These are phyloP conservation scores for Leucoptera coffeella DNA, from an alignment of 2,888 invertebrate genomes.

Conservation along the genomic window DNA sequence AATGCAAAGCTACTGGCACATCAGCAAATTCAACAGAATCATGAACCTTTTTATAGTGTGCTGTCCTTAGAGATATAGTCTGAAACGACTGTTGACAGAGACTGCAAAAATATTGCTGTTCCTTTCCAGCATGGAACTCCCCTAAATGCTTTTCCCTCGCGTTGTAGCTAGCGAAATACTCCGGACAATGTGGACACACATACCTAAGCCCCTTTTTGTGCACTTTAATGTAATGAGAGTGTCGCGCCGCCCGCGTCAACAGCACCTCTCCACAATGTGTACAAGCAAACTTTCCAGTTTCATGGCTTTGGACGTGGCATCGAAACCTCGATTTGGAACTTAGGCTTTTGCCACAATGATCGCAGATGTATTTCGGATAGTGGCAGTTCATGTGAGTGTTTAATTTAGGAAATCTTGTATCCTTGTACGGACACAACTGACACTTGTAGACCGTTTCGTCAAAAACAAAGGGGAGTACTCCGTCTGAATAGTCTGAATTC, in stretches of 20 bases:
- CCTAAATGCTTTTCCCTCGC: conserved; percentile 27
- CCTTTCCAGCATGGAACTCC: too few species aligned
- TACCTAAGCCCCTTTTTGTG: conserved; percentile 30
- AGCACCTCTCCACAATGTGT: conserved; percentile 23
- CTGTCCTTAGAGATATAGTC: too few species aligned
- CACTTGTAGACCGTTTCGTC: conserved; percentile 18
- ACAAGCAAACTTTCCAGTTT: conserved; percentile 29
- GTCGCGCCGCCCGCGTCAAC: conserved; percentile 22
- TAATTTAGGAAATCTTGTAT: conserved; percentile 22
- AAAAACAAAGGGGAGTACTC: conserved; percentile 33
- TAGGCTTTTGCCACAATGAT: conserved; percentile 35
- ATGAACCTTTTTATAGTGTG: too few species aligned
- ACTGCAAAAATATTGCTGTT: too few species aligned
- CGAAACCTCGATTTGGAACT: conserved; percentile 30
- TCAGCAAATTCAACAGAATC: too few species aligned
- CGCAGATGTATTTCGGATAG: conserved; percentile 35
- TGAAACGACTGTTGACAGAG: too few species aligned
- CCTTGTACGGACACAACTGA: conserved; percentile 22
- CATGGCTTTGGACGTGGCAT: conserved; percentile 30
- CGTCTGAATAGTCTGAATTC: conserved; percentile 23
- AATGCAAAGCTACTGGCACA: too few species aligned
- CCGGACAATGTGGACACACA: conserved; percentile 29
- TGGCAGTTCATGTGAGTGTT: conserved; percentile 40
- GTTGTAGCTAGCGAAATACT: conserved; percentile 28
- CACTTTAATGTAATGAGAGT: conserved; percentile 21